Conservation (phyloP, 2,113 vertebrate species). For the Nothoprocta perdicaria region DNA sequence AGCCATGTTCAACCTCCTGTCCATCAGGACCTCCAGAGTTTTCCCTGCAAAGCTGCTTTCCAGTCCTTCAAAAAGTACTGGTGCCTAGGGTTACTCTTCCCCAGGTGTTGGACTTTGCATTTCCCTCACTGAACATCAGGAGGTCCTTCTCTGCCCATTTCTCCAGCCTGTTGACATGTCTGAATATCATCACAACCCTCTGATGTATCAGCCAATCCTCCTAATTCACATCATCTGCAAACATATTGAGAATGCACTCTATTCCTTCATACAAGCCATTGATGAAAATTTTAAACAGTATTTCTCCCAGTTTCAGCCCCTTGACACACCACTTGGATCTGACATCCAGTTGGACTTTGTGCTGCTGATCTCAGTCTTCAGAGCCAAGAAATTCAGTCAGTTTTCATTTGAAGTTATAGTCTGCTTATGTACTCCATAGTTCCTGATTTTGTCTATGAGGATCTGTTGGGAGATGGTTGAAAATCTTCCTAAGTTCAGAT, state of each 20-base stretch:
- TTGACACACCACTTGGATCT: neutral
- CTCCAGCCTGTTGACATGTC: no score
- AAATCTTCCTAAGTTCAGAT: neutral
- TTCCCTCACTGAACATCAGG: no score
- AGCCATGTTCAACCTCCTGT: no score
- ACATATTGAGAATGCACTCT: neutral
- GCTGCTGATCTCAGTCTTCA: neutral
- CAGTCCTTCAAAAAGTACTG: no score
- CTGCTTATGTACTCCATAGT: neutral
- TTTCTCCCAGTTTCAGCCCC: neutral
- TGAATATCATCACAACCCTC: no score
- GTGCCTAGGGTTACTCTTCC: no score
- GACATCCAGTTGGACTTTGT: neutral
- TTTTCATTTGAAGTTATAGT: neutral
- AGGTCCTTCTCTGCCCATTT: no score
- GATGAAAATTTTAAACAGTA: neutral
- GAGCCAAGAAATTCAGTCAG: neutral
- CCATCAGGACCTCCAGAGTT: no score
- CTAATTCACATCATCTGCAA: neutral
- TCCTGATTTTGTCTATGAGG: neutral
- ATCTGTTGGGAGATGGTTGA: neutral
- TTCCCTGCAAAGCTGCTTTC: no score
- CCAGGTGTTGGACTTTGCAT: no score
- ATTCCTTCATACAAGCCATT: neutral
- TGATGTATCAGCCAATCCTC: neutral